These are phyloP conservation scores for Notechis scutatus DNA, from an alignment of 2,113 vertebrate species.

Conservation along the genomic window DNA sequence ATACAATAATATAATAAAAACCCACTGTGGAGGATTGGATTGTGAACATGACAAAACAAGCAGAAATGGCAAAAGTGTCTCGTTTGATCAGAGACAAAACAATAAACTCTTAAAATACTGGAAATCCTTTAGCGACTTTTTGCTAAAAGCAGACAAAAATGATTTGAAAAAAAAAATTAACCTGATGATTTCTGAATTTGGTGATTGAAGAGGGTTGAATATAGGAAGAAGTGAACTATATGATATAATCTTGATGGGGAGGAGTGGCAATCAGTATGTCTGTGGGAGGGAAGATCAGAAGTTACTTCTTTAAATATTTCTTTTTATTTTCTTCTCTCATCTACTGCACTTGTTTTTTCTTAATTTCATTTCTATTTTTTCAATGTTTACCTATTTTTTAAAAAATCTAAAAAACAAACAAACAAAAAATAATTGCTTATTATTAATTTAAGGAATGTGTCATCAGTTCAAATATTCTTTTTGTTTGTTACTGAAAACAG, in stretches of 20 bases:
- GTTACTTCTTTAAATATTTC: neutral
- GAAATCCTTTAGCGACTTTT: neutral
- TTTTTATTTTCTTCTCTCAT: neutral
- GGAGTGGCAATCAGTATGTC: neutral
- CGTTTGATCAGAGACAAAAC: neutral
- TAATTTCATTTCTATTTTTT: neutral
- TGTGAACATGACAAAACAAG: neutral
- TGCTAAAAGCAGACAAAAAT: neutral
- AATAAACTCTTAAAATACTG: neutral
- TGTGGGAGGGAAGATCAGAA: neutral
- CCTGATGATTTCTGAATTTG: neutral
- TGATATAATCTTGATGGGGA: neutral
- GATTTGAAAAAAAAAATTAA: neutral
- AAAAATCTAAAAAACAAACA: neutral
- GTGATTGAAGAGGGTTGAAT: neutral
- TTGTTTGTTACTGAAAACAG: neutral
- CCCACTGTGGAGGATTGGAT: neutral
- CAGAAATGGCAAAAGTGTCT: neutral
- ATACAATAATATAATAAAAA: neutral
- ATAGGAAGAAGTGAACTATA: neutral
- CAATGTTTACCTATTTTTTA: neutral
- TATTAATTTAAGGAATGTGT: neutral
- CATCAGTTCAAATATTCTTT: neutral
- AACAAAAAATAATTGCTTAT: neutral
- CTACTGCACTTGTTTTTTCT: neutral